These are phyloP conservation scores for Oreohelix idahoensis DNA, from an alignment of 1,140 invertebrate genomes.

Conservation along the genomic window DNA sequence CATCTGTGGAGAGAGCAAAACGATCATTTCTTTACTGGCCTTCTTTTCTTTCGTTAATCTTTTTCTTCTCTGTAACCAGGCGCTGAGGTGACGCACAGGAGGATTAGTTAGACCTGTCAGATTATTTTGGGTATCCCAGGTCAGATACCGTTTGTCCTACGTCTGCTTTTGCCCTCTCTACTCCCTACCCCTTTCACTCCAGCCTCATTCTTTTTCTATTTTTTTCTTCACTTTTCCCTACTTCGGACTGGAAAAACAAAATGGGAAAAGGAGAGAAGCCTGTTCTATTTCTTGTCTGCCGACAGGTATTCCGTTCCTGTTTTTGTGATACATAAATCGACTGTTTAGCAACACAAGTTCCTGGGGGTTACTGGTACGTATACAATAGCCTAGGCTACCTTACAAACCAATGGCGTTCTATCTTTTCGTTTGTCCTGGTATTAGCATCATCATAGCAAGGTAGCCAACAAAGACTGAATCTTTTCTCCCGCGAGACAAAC, in stretches of 20 bases:
- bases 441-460: too few relatives aligned
- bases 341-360: background rate
- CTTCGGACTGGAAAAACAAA: background rate
- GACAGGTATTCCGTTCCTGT: conserved; percentile 7
- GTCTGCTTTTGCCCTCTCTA: background rate
- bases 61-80: background rate
- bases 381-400: too few relatives aligned
- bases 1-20: background rate
- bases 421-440: too few relatives aligned
- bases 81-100: background rate
- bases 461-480: too few relatives aligned
- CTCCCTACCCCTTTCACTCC: background rate
- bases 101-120: conserved; percentile 3
- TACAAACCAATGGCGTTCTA: too few relatives aligned
- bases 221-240: background rate
- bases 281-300: background rate
- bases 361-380: too few relatives aligned
- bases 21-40: background rate
- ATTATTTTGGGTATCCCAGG: conserved; percentile 19
- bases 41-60: too few relatives aligned
- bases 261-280: background rate
- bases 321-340: background rate
- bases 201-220: background rate
- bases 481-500: too few relatives aligned
- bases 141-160: conserved; percentile 20